Evolutionary conservation across 2,888 invertebrate genomes (phyloP), one percentile per base, ranked within the genome.

Genomic region (Cantharis lateralis): DNA sequence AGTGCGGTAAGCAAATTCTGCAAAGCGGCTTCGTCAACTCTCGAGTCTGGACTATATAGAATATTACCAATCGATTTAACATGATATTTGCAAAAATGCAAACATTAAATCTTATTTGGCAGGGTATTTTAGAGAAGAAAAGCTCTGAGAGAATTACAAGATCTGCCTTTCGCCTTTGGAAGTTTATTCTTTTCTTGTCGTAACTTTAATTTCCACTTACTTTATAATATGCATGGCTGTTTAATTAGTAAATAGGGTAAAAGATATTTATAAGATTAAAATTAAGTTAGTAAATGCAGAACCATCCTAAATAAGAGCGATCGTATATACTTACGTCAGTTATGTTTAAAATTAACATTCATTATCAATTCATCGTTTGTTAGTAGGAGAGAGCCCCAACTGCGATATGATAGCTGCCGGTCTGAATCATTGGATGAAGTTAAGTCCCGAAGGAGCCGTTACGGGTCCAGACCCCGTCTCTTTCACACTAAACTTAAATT

Each of bases 401-500:
- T 81, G 82, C 85, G 84, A 86, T 86, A 86, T 86, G 86, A 86
- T 86, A 86, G 86, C 86, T 84, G 85, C 82, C 85, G 84, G 85
- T 84, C 86, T 87, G 87, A 87, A 87, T 87, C 87, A 87, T 87
- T 86, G 87, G 87, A 87, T 87, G 87, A 86, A 87, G 87, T 86
- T 84, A 82, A 77, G 82, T 87, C 88, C 86, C 87, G 76, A 78
- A 80, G 87, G 88, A 81, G 87, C 87, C 87, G 88, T 88, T 88
- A 87, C 86, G 82, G 86, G 86, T 84, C 84, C 86, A 80, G 85
- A 84, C 86, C 86, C 86, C 86, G 87, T 86, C 87, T 87, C 86
- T 87, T 87, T 86, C 86, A 85, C 87, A 86, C 86, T 86, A 86
- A 87, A 88, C 88, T 87, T 87, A 88, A 88, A 88, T 88, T 87